Evolutionary conservation across 2,113 vertebrate species (phyloP), one percentile per base, ranked within the genome.

Genomic region (Apaloderma vittatum): DNA sequence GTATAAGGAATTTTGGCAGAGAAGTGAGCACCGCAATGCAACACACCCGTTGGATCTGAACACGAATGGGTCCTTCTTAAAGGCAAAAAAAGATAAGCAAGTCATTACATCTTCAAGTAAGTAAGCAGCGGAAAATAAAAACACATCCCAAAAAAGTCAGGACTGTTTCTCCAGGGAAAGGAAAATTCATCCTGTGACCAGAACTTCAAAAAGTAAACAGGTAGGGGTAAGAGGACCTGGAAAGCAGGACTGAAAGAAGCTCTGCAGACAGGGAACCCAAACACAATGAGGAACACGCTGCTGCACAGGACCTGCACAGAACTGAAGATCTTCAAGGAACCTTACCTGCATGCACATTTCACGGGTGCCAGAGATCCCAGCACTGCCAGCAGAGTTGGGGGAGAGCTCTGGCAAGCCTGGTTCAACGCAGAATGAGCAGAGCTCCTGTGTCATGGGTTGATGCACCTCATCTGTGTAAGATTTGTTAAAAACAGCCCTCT

Each of bases 361-460:
- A 7, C 52, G 59, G 34, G 29, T 90, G 90, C 82, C 66, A 92
- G 77, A 66, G 70, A 78, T 75, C 22, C 52, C 81, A 72, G 66
- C 30, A 24, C 30, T 82, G 78, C 85, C 76, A 62, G 1, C 21
- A 43, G 63, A 46, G 22, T 1, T 0, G 4, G 9, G 8, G 40
- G 15, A 23, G 46, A 49, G 59, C 45, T 68, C 74, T 82, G 62
- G 48, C 62, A 90, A 55, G 71, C 57, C 34, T 57, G 29, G 9
- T 57, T 82, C 90, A 45, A 40, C 21, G 27, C 18, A 52, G 61
- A 55, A 92, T 9, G 34, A 79, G 66, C 74, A 68, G 66, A 93
- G 37, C 32, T 91, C 34, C 51, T 21, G 2, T 37, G 26, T 29
- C 52, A 71, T 4, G 15, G 13, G 32, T 66, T 80, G 63, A 30